Evolutionary conservation across 2,113 vertebrate genomes (phyloP).

Genomic region (Xenus cinereus): DNA sequence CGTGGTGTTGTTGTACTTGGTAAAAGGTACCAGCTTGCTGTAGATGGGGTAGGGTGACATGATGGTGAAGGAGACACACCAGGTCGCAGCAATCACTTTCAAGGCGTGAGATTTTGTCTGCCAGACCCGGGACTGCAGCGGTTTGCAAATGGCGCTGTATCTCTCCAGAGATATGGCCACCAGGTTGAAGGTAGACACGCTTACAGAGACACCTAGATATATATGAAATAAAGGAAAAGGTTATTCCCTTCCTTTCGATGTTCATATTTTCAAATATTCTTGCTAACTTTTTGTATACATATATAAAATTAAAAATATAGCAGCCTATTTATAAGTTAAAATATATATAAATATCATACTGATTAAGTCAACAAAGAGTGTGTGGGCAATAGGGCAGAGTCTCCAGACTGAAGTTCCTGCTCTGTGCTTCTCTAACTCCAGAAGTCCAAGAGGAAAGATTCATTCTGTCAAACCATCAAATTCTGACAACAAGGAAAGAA

Average conservation of each 20-base stretch:
- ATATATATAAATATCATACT: background rate
- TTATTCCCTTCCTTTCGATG: background rate
- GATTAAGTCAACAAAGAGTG: background rate
- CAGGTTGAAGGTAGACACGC: conserved; percentile 94
- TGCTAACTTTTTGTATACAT: background rate
- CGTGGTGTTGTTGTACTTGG: conserved; percentile 87
- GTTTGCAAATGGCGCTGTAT: conserved; percentile 97
- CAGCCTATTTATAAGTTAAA: background rate
- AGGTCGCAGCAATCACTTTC: conserved; percentile 92
- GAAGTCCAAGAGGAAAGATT: background rate
- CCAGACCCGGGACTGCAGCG: conserved; percentile 90
- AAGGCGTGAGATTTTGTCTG: conserved; percentile 95
- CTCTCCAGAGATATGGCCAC: conserved; percentile 97
- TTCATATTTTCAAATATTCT: background rate
- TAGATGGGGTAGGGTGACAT: conserved; percentile 97
- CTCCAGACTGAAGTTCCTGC: background rate
- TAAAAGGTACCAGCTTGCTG: conserved; percentile 89
- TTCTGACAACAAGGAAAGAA: background rate
- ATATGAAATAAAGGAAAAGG: background rate
- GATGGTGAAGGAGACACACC: conserved; percentile 87
- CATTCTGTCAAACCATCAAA: background rate
- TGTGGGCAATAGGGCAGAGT: background rate
- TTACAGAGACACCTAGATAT: conserved; percentile 88
- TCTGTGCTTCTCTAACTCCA: background rate
- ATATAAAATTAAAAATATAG: background rate